A percentile compares a stretch with the other conserved stretches of the same genome.
phyloP scores from a whole-genome alignment of 2,888 invertebrate genomes.

The Sepioteuthis lessoniana region DNA sequence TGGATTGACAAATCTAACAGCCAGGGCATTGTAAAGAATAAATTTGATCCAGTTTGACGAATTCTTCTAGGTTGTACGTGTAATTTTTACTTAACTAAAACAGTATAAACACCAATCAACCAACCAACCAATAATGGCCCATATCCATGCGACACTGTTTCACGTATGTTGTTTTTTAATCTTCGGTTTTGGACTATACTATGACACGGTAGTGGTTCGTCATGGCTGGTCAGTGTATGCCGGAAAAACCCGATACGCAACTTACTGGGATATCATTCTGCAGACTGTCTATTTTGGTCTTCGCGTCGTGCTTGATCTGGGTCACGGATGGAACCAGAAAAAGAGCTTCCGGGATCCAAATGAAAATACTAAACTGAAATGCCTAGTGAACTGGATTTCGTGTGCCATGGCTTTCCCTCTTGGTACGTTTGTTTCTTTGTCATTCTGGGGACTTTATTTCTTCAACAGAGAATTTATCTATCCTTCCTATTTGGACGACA shows the following conservation, averaged over 20 bases:
- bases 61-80: background rate
- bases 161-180: background rate
- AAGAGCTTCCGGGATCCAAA: background rate
- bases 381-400: background rate
- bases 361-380: constrained; percentile 23
- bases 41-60: background rate
- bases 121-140: background rate
- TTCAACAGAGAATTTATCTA: constrained; percentile 35
- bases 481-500: constrained; percentile 38
- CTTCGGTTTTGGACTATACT: constrained; percentile 13
- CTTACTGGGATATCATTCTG: constrained; percentile 34
- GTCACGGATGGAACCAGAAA: background rate
- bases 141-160: background rate
- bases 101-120: background rate
- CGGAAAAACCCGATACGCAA: background rate
- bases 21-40: background rate
- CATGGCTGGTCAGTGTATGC: constrained; percentile 26
- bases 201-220: background rate
- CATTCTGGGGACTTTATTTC: constrained; percentile 25
- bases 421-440: constrained; percentile 11
- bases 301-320: background rate
- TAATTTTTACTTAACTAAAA: background rate
- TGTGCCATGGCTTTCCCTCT: constrained; percentile 42
- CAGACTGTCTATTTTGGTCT: constrained; percentile 40
- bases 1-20: background rate